Percentiles rank a stretch among this genome's conserved stretches.
phyloP scores from a whole-genome alignment of 2,797 vertebrate genomes.

The Lagocephalus sceleratus region DNA sequence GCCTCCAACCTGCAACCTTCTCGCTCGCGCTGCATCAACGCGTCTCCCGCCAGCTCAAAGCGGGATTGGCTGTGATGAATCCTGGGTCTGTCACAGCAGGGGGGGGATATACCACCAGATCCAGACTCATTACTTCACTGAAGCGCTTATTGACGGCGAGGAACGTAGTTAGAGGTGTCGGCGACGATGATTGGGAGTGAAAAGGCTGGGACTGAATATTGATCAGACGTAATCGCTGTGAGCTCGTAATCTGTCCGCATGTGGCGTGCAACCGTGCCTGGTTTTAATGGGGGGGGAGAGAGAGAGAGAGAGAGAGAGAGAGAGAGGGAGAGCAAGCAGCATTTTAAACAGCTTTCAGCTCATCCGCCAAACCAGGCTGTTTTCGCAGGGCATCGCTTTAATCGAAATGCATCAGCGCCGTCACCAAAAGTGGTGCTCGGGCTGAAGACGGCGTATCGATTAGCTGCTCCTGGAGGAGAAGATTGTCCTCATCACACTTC shows the following conservation, averaged over 20 bases:
- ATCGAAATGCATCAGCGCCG: constrained; percentile 61
- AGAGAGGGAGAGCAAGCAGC: constrained; percentile 4
- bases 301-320: constrained; percentile 8
- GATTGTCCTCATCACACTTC: constrained; percentile 58
- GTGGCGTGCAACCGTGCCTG: neutral
- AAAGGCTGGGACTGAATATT: constrained; percentile 71
- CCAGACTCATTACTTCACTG: constrained; percentile 36
- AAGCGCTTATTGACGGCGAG: constrained; percentile 28
- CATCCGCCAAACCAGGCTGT: too few species aligned
- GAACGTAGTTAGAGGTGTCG: constrained; percentile 47
- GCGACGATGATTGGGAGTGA: constrained; percentile 53
- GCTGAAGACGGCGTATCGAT: constrained; percentile 63
- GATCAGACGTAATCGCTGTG: constrained; percentile 66
- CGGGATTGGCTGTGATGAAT: neutral
- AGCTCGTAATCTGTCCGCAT: too few species aligned
- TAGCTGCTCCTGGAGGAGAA: constrained; percentile 47
- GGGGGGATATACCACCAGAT: constrained; percentile 19
- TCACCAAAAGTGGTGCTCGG: constrained; percentile 40
- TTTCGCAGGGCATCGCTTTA: constrained; percentile 36
- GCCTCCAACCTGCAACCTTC: too few species aligned
- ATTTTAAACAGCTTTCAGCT: constrained; percentile 34
- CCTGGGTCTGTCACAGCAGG: constrained; percentile 20
- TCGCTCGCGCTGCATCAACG: too few species aligned
- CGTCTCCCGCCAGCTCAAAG: too few species aligned
- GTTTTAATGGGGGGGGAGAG: constrained; percentile 21